Evolutionary conservation across 1,140 invertebrate genomes (phyloP).

Genomic region (Drosophila arizonae): DNA sequence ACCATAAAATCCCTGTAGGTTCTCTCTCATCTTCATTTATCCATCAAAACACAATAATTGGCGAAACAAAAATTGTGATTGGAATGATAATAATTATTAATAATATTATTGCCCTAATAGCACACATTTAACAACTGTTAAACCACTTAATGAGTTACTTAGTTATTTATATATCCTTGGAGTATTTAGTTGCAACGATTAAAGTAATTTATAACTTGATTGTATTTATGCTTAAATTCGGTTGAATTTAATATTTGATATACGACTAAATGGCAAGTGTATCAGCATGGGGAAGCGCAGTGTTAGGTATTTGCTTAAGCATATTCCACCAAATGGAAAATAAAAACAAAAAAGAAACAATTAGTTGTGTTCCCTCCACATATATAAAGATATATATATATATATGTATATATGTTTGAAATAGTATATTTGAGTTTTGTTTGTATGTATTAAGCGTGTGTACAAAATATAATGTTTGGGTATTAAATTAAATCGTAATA

Average conservation of each 20-base stretch:
- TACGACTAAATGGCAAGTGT: constrained; percentile 56
- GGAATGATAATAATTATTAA: constrained; percentile 15
- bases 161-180: constrained; percentile 40
- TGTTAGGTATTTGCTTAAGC: constrained; percentile 44
- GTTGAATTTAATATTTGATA: constrained; percentile 78
- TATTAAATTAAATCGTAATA: constrained; percentile 65
- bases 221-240: constrained; percentile 80
- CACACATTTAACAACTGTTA: constrained; percentile 45
- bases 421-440: constrained; percentile 11
- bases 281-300: constrained; percentile 61
- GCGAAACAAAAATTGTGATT: constrained; percentile 12
- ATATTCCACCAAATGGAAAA: constrained; percentile 24
- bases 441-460: constrained; percentile 26
- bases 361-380: constrained; percentile 22
- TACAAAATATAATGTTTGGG: constrained; percentile 50
- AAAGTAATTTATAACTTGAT: constrained; percentile 78
- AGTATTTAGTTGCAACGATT: constrained; percentile 64
- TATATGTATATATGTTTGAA: constrained; percentile 56
- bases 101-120: constrained; percentile 43
- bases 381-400: not conserved
- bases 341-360: constrained; percentile 31
- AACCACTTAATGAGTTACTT: constrained; percentile 14
- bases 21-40: constrained; percentile 8
- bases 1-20: constrained; percentile 83
- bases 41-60: constrained; percentile 10